Evolutionary conservation across 2,888 invertebrate genomes (phyloP), one percentile per base, ranked within the genome.

Genomic region (Brenthis hecate): DNA sequence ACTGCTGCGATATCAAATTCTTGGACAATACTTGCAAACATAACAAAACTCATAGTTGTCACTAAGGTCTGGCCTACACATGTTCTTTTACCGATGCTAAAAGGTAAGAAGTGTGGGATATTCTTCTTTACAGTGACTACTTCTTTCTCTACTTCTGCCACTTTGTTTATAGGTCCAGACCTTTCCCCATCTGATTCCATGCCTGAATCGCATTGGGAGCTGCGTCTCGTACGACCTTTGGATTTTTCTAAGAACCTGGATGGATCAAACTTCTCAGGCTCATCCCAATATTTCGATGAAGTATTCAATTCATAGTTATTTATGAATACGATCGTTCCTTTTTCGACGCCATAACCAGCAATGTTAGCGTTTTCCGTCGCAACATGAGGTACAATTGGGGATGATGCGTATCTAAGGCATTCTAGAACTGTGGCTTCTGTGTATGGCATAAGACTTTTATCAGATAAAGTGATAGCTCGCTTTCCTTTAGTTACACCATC

Each of bases 311-410:
- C 95, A 82, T 96, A 97, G 80, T 97, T 98, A 80, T 98, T 98
- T 32, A 98, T 95, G 80, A 98, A 96, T 0, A 98, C 94, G 65
- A 97, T 94, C 0, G 97, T 97, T 0, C 96, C 97, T 79, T 96
- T 96, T 61, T 95, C 94, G 0, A 98, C 94, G 0, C 94, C 93
- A 78, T 94, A 96, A 0, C 96, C 97, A 55, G 95, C 94, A 6
- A 98, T 94, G 0, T 94, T 92, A 0, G 96, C 95, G 78, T 96
- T 95, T 76, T 95, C 94, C 0, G 96, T 96, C 0, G 98, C 97
- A 0, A 97, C 97, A 80, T 98, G 98, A 0, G 98, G 98, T 0
- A 98, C 98, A 69, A 98, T 98, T 0, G 98, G 98, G 0, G 98
- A 98, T 0, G 97, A 97, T 0, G 96, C 95, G 65, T 95, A 95